phyloP scores from a whole-genome alignment of 23 tunicate genomes.

The Halocynthia aurantium region DNA sequence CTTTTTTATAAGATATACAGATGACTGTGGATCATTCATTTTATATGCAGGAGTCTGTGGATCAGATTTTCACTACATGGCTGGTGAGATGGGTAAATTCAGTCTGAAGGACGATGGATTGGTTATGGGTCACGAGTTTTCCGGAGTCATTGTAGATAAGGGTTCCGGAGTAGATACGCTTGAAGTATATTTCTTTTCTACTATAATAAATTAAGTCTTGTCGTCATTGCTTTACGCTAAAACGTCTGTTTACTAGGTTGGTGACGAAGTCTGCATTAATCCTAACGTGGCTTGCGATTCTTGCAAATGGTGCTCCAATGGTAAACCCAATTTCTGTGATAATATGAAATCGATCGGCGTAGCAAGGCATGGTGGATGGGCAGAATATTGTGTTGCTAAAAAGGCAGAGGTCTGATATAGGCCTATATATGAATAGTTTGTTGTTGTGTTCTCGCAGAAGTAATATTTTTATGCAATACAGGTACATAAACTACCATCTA shows the following conservation, averaged over 20 bases:
- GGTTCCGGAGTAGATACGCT: slow-evolving; percentile 29
- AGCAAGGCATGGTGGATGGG: slow-evolving; percentile 67
- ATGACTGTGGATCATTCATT: no score
- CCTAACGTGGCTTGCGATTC: slow-evolving; percentile 53
- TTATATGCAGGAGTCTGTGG: slow-evolving; percentile 62
- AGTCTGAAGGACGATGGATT: slow-evolving; percentile 44
- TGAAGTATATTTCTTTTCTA: not conserved
- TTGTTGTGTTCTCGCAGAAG: no score
- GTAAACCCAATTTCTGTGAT: slow-evolving; percentile 61
- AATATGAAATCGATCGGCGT: slow-evolving; percentile 37
- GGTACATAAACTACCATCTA: slow-evolving; percentile 73
- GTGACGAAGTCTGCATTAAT: slow-evolving; percentile 65
- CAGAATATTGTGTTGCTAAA: slow-evolving; percentile 45
- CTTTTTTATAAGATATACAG: no score
- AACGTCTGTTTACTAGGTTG: slow-evolving; percentile 25
- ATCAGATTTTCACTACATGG: slow-evolving; percentile 61
- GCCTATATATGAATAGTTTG: no score
- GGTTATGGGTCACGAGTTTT: slow-evolving; percentile 74
- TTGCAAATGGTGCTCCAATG: slow-evolving; percentile 36
- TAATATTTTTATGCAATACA: slow-evolving; percentile 2
- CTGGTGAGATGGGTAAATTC: slow-evolving; percentile 70
- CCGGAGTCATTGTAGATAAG: slow-evolving; percentile 43
- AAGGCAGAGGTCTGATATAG: no score
- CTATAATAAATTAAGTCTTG: not conserved
- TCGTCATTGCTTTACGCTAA: not conserved